Conservation (phyloP, 2,888 invertebrate species). For the Apodemia mormo region DNA sequence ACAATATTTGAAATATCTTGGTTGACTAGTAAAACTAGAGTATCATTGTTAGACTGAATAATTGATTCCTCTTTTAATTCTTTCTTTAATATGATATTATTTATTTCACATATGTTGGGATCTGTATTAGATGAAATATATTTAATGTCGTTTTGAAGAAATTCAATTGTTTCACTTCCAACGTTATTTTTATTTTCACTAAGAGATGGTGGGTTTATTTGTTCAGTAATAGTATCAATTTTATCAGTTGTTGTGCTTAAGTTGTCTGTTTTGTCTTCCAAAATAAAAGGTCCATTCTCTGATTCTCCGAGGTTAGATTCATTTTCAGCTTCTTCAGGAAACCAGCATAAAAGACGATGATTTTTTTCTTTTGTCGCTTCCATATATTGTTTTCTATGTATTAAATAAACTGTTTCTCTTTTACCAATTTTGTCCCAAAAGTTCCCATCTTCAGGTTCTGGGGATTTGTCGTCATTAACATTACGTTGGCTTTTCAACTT, state of each 20-base stretch:
- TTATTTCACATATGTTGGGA: background rate
- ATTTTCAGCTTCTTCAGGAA: slow-evolving; percentile 54
- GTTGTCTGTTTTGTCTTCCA: background rate
- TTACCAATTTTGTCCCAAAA: slow-evolving; percentile 86
- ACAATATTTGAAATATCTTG: background rate
- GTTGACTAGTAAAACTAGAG: background rate
- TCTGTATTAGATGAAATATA: background rate
- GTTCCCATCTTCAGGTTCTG: slow-evolving; percentile 75
- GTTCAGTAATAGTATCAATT: background rate
- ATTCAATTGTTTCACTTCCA: background rate
- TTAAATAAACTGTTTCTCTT: slow-evolving; percentile 84
- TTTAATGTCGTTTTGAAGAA: background rate
- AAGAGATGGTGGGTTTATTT: background rate
- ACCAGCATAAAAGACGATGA: slow-evolving; percentile 63
- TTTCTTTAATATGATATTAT: background rate
- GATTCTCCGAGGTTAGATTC: background rate
- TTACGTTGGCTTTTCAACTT: slow-evolving; percentile 22
- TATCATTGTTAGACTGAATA: background rate
- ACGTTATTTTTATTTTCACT: background rate
- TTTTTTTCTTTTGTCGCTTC: slow-evolving; percentile 64
- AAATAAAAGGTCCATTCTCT: background rate
- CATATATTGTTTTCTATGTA: slow-evolving; percentile 77
- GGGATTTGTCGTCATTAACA: slow-evolving; percentile 44
- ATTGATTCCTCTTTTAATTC: background rate
- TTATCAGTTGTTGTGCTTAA: background rate